A percentile compares a stretch with the other conserved stretches of the same genome.
Evolutionary conservation across 2,113 vertebrate genomes (phyloP).

Genomic region (Mesocricetus auratus): DNA sequence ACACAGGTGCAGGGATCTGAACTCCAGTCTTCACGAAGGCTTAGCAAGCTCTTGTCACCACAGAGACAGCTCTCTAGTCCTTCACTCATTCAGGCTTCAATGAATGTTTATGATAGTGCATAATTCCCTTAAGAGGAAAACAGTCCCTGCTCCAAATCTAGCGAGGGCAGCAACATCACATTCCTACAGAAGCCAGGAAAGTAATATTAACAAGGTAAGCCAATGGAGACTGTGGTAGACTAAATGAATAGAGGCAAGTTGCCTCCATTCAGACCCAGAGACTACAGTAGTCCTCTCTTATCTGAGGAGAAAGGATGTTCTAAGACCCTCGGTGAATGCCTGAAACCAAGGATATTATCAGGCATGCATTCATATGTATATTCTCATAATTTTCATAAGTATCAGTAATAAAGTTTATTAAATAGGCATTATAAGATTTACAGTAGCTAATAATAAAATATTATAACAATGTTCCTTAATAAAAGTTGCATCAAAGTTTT

Average conservation of each 20-base stretch:
- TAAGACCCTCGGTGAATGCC: background rate
- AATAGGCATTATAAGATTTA: background rate
- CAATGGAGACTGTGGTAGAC: background rate
- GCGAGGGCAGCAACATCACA: background rate
- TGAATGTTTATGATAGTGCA: background rate
- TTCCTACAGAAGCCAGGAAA: background rate
- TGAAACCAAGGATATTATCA: background rate
- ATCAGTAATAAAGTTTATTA: background rate
- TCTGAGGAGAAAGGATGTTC: background rate
- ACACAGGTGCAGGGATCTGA: too few species aligned
- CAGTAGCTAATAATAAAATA: background rate
- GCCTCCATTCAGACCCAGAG: background rate
- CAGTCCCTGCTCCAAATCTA: background rate
- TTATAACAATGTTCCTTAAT: background rate
- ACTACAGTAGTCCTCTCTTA: background rate
- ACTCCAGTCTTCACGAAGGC: background rate
- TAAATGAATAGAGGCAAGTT: background rate
- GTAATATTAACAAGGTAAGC: background rate
- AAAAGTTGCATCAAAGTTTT: background rate
- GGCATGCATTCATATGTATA: background rate
- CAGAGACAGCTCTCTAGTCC: background rate
- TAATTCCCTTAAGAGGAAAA: background rate
- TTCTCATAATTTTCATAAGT: background rate
- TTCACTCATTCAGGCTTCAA: conserved; percentile 5
- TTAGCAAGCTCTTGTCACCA: background rate